Base-by-base conservation (phyloP, 2,113 vertebrate species). In the Cyrtonyx montezumae region DNA sequence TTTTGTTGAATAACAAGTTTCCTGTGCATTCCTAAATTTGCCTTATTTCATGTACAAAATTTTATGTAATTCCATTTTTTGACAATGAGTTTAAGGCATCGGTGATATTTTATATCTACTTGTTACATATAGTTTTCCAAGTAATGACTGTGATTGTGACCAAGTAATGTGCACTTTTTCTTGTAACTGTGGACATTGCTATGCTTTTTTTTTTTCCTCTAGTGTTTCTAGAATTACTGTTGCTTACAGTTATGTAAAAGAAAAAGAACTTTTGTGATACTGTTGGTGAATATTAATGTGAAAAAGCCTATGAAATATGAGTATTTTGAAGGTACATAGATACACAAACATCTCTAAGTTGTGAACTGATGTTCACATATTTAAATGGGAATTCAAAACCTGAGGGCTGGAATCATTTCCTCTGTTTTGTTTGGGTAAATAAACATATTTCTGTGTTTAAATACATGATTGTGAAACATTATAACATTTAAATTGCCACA, bases 131-230 rank as follows among this genome's bases (percentile, higher is more conserved):
- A 98, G 98, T 98, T 98, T 98, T 98, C 93, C 97, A 98, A 97
- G 98, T 98, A 98, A 98, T 98, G 98, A 98, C 98, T 98, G 98
- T 98, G 98, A 98, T 98, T 98, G 98, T 98, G 98, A 98, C 96
- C 97, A 91, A 97, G 98, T 98, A 98, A 98, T 98, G 98, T 98
- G 98, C 98, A 98, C 98, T 98, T 98, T 98, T 98, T 98, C 97
- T 98, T 98, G 98, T 98, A 98, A 98, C 97, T 98, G 98, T 98
- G 98, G 98, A 98, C 98, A 98, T 98, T 98, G 98, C 98, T 98
- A 98, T 98, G 98, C 98, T 98, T 98, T 97, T 98, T 98, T 97
- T 98, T 97, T 97, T 96, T 90, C 98, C 98, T 98, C 97, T 98
- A 98, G 98, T 98, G 98, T 98, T 98, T 98, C 97, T 98, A 98